Conservation (phyloP, 2,113 vertebrate species). For the Carassius carassius region DNA sequence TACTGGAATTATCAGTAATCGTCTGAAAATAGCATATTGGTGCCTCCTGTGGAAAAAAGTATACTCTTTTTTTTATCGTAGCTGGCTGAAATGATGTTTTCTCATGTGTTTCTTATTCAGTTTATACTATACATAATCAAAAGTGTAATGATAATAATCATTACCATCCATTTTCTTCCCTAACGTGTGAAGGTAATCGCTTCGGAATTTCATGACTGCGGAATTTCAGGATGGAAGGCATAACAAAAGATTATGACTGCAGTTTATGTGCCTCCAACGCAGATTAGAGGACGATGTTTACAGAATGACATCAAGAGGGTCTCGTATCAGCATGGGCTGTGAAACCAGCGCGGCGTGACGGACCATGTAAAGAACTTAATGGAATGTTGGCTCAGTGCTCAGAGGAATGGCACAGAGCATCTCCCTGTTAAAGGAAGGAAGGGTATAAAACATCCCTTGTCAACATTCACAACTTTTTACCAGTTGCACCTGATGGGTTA, state of each 20-base stretch:
- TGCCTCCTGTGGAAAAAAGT: neutral
- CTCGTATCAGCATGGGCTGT: conserved; percentile 21
- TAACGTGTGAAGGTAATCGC: neutral
- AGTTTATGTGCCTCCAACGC: conserved; percentile 24
- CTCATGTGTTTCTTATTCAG: conserved; percentile 18
- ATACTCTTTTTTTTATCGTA: neutral
- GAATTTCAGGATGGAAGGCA: conserved; percentile 1
- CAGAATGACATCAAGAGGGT: conserved; percentile 30
- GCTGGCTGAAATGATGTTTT: neutral
- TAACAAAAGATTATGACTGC: conserved; percentile 34
- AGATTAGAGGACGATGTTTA: conserved; percentile 34
- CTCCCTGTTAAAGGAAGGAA: neutral
- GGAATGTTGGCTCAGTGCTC: neutral
- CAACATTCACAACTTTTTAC: neutral
- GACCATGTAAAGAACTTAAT: conserved; percentile 35
- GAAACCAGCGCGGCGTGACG: conserved; percentile 18
- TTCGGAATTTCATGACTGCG: conserved; percentile 19
- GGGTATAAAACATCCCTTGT: neutral
- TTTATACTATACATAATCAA: conserved; percentile 13
- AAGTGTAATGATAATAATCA: neutral
- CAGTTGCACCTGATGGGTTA: neutral
- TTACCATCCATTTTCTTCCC: neutral
- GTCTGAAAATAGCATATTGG: neutral
- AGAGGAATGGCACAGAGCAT: conserved; percentile 4
- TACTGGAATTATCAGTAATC: neutral